Evolutionary conservation across 2,113 vertebrate genomes (phyloP).

Genomic region (Strigops habroptila): DNA sequence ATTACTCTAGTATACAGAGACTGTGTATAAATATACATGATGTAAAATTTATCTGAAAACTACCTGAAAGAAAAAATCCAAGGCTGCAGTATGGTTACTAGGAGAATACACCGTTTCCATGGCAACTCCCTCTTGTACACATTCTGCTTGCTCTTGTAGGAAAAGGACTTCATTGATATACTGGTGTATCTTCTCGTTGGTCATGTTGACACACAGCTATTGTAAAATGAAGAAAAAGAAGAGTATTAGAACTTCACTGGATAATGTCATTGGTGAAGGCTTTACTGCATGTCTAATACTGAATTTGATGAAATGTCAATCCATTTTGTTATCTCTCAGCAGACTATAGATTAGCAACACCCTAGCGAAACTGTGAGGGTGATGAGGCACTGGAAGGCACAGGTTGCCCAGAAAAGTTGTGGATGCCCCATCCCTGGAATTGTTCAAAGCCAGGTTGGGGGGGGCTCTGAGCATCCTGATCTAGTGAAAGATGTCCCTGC

Average conservation of each 20-base stretch:
- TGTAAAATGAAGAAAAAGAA: neutral
- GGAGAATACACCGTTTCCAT: slow-evolving; percentile 86
- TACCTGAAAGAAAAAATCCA: slow-evolving; percentile 98
- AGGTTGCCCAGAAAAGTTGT: neutral
- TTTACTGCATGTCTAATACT: neutral
- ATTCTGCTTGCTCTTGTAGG: slow-evolving; percentile 89
- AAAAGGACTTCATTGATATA: slow-evolving; percentile 90
- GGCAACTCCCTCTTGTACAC: slow-evolving; percentile 89
- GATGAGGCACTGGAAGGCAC: neutral
- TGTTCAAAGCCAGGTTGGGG: neutral
- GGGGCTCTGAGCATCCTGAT: neutral
- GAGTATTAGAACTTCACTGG: slow-evolving; percentile 27
- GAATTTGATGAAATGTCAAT: neutral
- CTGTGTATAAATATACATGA: neutral
- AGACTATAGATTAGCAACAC: neutral
- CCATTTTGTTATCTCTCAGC: neutral
- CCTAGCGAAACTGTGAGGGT: neutral
- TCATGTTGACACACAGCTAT: slow-evolving; percentile 96
- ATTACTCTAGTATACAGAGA: neutral
- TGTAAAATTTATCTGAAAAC: slow-evolving; percentile 13
- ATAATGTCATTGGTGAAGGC: neutral
- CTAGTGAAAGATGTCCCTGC: neutral
- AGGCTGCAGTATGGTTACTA: slow-evolving; percentile 79
- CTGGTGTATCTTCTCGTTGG: slow-evolving; percentile 90
- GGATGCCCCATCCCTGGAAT: neutral